Evolutionary conservation across 2,113 vertebrate genomes (phyloP).

Genomic region (Caracal caracal): DNA sequence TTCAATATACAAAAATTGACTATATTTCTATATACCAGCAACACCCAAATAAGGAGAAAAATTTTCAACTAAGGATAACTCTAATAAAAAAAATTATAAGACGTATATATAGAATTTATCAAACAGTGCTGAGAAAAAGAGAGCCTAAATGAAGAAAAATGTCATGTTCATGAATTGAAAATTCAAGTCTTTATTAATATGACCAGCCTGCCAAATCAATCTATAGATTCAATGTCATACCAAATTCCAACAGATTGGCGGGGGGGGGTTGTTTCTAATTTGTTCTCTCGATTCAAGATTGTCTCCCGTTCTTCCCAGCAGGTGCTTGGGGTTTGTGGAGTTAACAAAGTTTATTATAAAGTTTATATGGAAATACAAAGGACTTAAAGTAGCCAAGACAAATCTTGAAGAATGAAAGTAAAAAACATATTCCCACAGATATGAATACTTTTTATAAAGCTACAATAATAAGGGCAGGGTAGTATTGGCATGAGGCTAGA

Average conservation of each 20-base stretch:
- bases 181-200: background rate
- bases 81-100: background rate
- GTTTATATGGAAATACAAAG: background rate
- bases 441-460: background rate
- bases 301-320: no score
- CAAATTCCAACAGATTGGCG: background rate
- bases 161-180: background rate
- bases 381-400: background rate
- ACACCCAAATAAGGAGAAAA: background rate
- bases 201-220: background rate
- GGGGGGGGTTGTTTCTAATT: no score
- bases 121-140: background rate
- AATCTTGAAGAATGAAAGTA: background rate
- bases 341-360: background rate
- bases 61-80: background rate
- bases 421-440: background rate
- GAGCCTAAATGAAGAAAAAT: background rate
- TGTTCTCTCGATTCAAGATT: no score
- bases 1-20: background rate
- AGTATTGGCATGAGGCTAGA: background rate
- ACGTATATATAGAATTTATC: background rate
- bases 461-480: background rate
- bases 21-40: background rate
- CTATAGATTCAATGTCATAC: background rate
- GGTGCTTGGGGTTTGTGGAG: no score